Evolutionary conservation across 2,797 vertebrate species (phyloP), one percentile per base, ranked within the genome.

Genomic region (Mus minutoides): DNA sequence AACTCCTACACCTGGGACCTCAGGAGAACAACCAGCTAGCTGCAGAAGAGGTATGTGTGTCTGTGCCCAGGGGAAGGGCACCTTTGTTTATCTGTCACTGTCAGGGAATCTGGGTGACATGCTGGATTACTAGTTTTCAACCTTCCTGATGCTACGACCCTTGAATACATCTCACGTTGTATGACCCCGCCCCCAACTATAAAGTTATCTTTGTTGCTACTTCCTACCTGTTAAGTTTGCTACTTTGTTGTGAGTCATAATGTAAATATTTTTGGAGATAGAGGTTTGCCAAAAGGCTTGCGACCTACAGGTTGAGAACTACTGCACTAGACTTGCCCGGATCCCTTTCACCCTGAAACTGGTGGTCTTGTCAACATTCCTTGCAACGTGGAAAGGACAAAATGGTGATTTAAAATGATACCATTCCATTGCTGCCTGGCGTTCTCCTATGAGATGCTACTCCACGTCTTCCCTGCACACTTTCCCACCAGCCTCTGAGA

Each of bases 331-430:
- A 17, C 3, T 19, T 17, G 31, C 2, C 83, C 49, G 2, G 4
- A 52, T 58, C 37, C 62, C 62, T 21, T 6, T 1, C 17, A 17
- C 1, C 24, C 78, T 26, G 1, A 2, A 6, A n/a, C 19, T 31
- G 29, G 60, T 8, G 29, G 56, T 60, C 58, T 86, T 37, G 52
- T 31, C 24, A 3, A 34, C 9, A 2, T 56, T 7, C 3, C 43
- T 49, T 79, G 34, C 37, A 71, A 19, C 10, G 16, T 13, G 11
- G 14, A 62, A 86, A 92, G 16, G 1, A 16, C 56, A 79, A 29
- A 79, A 12, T 76, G 52, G n/a, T 84, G n/a, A 49, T 83, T 87
- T 87, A 62, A 79, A n/a, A 80, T 64, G 26, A 21, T 6, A n/a
- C 7, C 52, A 29, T 64, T 64, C 69, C 6, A 3, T 75, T 31